phyloP scores from a whole-genome alignment of 2,888 invertebrate genomes.

The Willowsia nigromaculata region DNA sequence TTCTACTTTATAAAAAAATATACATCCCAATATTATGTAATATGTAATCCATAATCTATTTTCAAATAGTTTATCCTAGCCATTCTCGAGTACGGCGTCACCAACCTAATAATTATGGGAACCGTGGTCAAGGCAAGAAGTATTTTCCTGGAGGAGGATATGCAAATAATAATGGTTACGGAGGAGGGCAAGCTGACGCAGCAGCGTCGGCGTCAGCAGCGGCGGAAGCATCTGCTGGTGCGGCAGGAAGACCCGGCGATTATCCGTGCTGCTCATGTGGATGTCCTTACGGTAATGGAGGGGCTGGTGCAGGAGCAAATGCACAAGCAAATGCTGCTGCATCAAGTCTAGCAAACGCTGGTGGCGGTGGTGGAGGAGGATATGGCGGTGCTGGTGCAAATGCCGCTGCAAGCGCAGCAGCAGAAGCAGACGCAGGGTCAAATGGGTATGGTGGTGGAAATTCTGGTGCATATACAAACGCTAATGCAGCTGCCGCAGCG shows the following conservation, averaged over 20 bases:
- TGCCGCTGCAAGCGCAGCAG: not conserved
- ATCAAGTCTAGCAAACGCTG: not conserved
- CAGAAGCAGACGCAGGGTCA: not conserved
- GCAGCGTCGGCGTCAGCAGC: conserved; percentile 6
- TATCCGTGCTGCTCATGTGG: conserved; percentile 41
- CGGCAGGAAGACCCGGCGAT: not conserved
- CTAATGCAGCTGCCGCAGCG: not conserved
- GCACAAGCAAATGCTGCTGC: not conserved
- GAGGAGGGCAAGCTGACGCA: not conserved
- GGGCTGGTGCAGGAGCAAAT: not conserved
- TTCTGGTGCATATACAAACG: conserved; percentile 6
- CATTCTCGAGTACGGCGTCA: conserved; percentile 11
- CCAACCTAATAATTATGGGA: not conserved
- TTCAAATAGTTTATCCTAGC: not conserved
- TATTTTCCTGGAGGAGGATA: conserved; percentile 34
- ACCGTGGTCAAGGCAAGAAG: not conserved
- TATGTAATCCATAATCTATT: not conserved
- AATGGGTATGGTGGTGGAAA: conserved; percentile 1
- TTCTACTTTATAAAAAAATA: not conserved
- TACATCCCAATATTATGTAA: not conserved
- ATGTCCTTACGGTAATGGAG: not conserved
- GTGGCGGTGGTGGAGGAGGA: not conserved
- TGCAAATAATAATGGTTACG: not conserved
- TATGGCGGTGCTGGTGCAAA: not conserved
- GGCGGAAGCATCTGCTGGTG: conserved; percentile 11